Evolutionary conservation across 2,113 vertebrate species (phyloP), one percentile per base, ranked within the genome.

Genomic region (Neofelis nebulosa): DNA sequence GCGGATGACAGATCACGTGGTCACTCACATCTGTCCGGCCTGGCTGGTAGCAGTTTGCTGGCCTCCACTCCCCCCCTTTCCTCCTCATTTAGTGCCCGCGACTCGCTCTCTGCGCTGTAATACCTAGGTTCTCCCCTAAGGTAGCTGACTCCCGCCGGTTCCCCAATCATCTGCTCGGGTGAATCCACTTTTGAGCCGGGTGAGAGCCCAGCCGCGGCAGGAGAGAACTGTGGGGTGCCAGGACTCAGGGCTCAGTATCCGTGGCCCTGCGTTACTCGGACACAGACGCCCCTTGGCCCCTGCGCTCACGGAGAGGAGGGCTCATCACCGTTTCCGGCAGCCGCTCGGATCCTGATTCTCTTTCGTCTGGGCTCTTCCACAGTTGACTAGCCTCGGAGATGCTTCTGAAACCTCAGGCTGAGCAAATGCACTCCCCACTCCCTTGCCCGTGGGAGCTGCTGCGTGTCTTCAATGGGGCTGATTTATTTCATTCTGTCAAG

Each of bases 401-500:
- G 78, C 78, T 80, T 92, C 65, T 5, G 55, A 94, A 95, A 66
- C 29, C 76, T 96, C 45, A 87, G 25, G 48, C 31, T 84, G 87
- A 83, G 31, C 57, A 61, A 87, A 80, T 25, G 21, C 3, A 8
- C 38, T 69, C 63, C 25, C 6, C 0, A 15, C 36, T 89, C 71
- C 36, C 16, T 81, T n/a, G 33, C 88, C 76, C 0, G 0, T 29
- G 50, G 57, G 48, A 61, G 66, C 69, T 73, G 90, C 27, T 74
- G 45, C 84, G 69, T 50, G 69, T 74, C 65, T 88, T 96, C 90
- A 36, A 1, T 61, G 65, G 50, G 48, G 57, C 55, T 80, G 94
- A 96, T 97, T 98, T 84, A 91, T 85, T 94, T 91, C 4, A 0
- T 38, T 87, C 96, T 65, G 68, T 89, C 87, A 94, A 89, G 78